Base-by-base conservation (phyloP, 2,888 invertebrate genomes). In the Dicyrtoma fusca region DNA sequence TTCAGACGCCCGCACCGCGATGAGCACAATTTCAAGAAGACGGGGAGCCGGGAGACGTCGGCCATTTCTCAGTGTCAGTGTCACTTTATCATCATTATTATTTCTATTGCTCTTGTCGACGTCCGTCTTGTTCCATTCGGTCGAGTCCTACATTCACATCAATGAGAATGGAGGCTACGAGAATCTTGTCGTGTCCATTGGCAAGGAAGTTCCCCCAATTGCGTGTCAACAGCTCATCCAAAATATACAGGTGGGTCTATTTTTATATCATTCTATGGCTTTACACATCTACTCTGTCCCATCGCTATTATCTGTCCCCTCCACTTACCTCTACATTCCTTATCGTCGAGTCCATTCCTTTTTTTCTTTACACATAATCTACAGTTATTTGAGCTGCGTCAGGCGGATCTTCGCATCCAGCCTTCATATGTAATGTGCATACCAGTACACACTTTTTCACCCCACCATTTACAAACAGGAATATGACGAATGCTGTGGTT, bases 161-260 rank as follows among this genome's bases (percentile, higher is more conserved):
- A 80, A 80, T 75, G 74, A 75, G 23, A 75, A 78, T 61, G 80
- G 80, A 69, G 80, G 80, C 55, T 80, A 80, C 69, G 80, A 79
- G 73, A 77, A 80, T 73, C 63, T 80, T 68, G 78, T 80, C 68
- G 79, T 80, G 71, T 77, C 80, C 61, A 78, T 80, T 69, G 77
- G 78, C 51, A 80, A 80, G 73, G 80, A 80, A 74, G 79, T 80
- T 64, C 80, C 80, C 42, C 80, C 80, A 69, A 80, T 80, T 63
- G 79, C 79, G 62, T 80, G 80, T 76, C 80, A 77, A 74, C 80
- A 80, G 69, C 80, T 80, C 72, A 80, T 79, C 71, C 79, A 79
- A 72, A 80, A 80, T 72, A 79, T 80, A 68, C 78, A 80, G 80
- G 80, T 80, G 69, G 65, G 79, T 74, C 23, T 53, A 2, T 25